phyloP scores from a whole-genome alignment of 2,888 invertebrate species.

The Eledona agricola region DNA sequence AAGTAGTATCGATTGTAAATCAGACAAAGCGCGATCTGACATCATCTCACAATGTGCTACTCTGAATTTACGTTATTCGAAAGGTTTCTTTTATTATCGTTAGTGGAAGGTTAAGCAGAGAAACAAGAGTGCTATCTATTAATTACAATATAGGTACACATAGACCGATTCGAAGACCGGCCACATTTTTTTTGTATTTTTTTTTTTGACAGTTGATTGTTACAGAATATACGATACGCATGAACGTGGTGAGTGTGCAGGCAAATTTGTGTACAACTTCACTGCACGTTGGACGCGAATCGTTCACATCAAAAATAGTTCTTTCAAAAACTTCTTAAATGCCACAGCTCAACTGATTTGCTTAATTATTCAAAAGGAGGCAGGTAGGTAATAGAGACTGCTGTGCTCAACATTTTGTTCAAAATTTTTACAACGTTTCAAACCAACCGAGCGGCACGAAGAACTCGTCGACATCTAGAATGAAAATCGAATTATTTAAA shows the following conservation, averaged over 20 bases:
- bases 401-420: slow-evolving; percentile 47
- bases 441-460: slow-evolving; percentile 54
- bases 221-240: slow-evolving; percentile 54
- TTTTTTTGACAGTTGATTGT: slow-evolving; percentile 53
- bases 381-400: slow-evolving; percentile 56
- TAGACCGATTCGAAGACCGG: slow-evolving; percentile 34
- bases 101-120: slow-evolving; percentile 60
- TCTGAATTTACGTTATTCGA: slow-evolving; percentile 33
- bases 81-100: slow-evolving; percentile 35
- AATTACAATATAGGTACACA: slow-evolving; percentile 52
- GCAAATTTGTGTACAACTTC: slow-evolving; percentile 42
- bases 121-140: slow-evolving; percentile 61
- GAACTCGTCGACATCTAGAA: slow-evolving; percentile 56
- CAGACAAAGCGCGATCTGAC: slow-evolving; percentile 37
- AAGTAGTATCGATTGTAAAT: slow-evolving; percentile 42
- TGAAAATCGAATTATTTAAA: slow-evolving; percentile 50
- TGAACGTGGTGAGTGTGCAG: slow-evolving; percentile 37
- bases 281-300: slow-evolving; percentile 42
- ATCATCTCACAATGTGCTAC: slow-evolving; percentile 28
- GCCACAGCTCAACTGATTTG: slow-evolving; percentile 60
- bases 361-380: slow-evolving; percentile 49
- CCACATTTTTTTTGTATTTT: slow-evolving; percentile 31
- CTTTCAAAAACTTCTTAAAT: slow-evolving; percentile 59
- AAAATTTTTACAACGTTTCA: slow-evolving; percentile 29
- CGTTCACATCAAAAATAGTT: slow-evolving; percentile 59